Percentiles rank a stretch among this genome's conserved stretches.
phyloP scores from a whole-genome alignment of 2,113 vertebrate species.

The Shinisaurus crocodilurus region DNA sequence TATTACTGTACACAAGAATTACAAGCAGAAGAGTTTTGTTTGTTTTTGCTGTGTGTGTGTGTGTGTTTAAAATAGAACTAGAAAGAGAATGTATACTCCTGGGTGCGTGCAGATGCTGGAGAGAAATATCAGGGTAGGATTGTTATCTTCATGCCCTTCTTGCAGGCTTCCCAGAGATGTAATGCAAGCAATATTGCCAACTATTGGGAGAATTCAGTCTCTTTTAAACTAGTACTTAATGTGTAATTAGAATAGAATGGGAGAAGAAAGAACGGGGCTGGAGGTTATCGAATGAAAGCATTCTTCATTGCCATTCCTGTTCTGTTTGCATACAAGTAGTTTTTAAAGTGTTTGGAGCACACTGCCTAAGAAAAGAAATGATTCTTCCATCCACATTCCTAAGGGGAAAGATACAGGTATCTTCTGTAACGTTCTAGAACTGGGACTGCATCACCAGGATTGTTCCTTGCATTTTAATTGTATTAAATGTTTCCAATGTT shows the following conservation, averaged over 20 bases:
- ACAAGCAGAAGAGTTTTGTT: neutral
- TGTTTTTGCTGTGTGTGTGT: neutral
- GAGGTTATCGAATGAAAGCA: neutral
- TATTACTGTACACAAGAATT: too few relatives aligned
- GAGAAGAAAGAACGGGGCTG: neutral
- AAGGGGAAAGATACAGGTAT: neutral
- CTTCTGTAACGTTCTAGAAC: neutral
- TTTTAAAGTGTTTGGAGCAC: neutral
- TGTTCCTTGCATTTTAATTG: neutral
- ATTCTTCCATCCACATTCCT: neutral
- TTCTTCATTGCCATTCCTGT: neutral
- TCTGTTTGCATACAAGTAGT: neutral
- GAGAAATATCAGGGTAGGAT: neutral
- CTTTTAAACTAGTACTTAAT: neutral
- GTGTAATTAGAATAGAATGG: neutral
- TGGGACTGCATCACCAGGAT: neutral
- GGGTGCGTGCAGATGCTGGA: neutral
- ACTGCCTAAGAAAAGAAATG: neutral
- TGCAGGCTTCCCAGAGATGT: neutral
- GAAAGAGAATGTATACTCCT: neutral
- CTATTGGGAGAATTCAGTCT: neutral
- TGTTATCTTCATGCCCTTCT: too few relatives aligned
- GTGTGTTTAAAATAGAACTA: too few relatives aligned
- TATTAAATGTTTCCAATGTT: neutral
- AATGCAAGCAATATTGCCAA: neutral